Conservation (phyloP, 2,113 vertebrate genomes). For the Chamaetylas fuelleborni region DNA sequence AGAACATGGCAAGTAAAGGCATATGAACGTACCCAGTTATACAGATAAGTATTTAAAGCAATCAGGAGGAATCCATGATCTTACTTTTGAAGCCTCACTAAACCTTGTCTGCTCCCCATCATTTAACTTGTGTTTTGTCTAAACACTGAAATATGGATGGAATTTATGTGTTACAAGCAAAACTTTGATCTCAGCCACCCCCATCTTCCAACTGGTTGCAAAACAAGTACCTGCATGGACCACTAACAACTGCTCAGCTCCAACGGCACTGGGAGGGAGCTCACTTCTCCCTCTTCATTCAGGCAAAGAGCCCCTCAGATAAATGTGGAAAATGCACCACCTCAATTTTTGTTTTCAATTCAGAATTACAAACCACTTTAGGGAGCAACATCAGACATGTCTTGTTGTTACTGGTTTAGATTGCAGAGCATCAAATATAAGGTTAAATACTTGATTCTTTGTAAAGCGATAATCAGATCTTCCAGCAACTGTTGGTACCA, state of each 20-base stretch:
- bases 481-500: neutral
- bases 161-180: neutral
- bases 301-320: neutral
- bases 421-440: neutral
- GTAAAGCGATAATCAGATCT: neutral
- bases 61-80: neutral
- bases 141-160: neutral
- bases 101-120: neutral
- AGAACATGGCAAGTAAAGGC: neutral
- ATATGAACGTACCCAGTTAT: neutral
- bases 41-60: neutral
- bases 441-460: neutral
- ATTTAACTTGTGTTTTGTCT: neutral
- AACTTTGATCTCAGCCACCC: neutral
- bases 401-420: neutral
- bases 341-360: neutral
- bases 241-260: neutral
- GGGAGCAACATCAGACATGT: neutral
- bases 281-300: neutral
- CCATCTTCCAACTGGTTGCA: neutral
- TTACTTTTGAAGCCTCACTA: neutral
- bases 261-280: accelerated
- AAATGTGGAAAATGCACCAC: neutral
- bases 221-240: neutral
- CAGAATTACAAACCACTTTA: neutral